Conservation (phyloP, 2,113 vertebrate genomes). For the Nerophis lumbriciformis region DNA sequence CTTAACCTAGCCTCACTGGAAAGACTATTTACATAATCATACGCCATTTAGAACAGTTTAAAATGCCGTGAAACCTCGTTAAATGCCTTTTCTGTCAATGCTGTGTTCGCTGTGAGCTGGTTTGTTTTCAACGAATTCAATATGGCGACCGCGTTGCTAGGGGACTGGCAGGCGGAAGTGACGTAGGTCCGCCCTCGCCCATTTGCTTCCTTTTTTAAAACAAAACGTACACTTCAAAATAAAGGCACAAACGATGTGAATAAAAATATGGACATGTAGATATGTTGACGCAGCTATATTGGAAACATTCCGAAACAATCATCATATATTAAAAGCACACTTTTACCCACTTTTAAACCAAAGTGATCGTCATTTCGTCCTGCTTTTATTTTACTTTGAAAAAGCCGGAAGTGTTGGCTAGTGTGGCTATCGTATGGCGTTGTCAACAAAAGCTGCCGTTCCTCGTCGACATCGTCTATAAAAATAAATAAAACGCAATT, state of each 20-base stretch:
- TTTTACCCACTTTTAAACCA: not conserved
- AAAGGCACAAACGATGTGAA: conserved; percentile 3
- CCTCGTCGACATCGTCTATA: not conserved
- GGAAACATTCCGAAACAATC: too few relatives aligned
- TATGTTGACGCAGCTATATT: not conserved
- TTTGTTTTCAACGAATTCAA: too few relatives aligned
- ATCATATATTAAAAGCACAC: not conserved
- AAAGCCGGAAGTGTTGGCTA: not conserved
- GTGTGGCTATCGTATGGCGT: not conserved
- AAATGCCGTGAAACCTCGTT: too few relatives aligned
- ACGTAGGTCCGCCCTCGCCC: too few relatives aligned
- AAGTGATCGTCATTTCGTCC: not conserved
- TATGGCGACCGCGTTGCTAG: too few relatives aligned
- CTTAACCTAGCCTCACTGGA: too few relatives aligned
- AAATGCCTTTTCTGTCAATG: too few relatives aligned
- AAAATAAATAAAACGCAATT: not conserved
- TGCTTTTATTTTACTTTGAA: conserved; percentile 15
- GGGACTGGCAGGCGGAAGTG: too few relatives aligned
- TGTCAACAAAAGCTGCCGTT: not conserved
- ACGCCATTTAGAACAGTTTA: too few relatives aligned
- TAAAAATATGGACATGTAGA: not conserved
- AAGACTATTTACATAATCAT: too few relatives aligned
- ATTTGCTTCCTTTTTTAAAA: not conserved
- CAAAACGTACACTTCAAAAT: conserved; percentile 11
- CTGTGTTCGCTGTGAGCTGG: too few relatives aligned